Base-by-base conservation (phyloP, 2,797 vertebrate genomes). In the Natrix natrix region DNA sequence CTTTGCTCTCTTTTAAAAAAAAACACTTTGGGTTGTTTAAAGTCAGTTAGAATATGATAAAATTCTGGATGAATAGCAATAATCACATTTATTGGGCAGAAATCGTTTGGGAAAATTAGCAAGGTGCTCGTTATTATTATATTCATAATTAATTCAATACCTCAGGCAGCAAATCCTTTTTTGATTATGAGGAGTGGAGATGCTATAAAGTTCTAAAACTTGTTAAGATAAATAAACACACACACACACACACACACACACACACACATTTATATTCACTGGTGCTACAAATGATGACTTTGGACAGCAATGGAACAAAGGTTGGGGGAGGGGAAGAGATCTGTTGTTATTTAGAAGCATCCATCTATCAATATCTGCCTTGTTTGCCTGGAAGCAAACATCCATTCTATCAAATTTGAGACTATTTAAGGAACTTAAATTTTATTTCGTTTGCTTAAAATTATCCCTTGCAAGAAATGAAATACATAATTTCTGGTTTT, bases 31-130 rank as follows among this genome's bases (percentile, higher is more conserved):
- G 94, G 93, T 91, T 93, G 94, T 91, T 88, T 93, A 89, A 94
- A 57, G 17, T 56, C 37, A 83, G 88, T 92, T 91, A 92, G 93
- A 94, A 97, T 91, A 95, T 97, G 94, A 59, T 93, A 94, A 89
- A 52, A 54, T 52, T 86, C 3, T 20, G 57, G 2, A 16, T 83
- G 10, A 74, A 74, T n/a, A 56, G 48, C 43, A 26, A 74, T 37
- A 24, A 37, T 78, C 5, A 37, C 24, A 48, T 48, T 48, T 5
- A n/a, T 5, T 4, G 4, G 90, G 87, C 69, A 63, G 2, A 86
- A 90, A 37, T 54, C 60, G 88, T 89, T 93, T 89, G 93, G 54
- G 88, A 54, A 94, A 94, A 95, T 5, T 90, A 94, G 74, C n/a
- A 94, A 88, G 88, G 14, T 54, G 90, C 88, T 54, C 59, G 60